Base-by-base conservation (phyloP, 2,888 invertebrate genomes). In the Protodeltote pygarga region DNA sequence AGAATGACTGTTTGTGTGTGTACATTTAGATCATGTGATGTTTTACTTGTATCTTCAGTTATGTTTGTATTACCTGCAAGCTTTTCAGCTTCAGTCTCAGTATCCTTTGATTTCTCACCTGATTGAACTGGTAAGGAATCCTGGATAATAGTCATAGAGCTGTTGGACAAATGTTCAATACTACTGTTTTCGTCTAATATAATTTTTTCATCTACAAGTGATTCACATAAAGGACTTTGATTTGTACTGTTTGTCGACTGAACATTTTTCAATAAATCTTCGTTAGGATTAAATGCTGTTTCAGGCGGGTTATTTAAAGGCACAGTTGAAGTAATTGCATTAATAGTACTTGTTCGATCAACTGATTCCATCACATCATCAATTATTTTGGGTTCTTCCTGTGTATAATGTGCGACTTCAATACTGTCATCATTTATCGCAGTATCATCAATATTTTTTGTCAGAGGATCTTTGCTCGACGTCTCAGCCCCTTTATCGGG, bases 401-500 rank as follows among this genome's bases (percentile, higher is more conserved):
- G 11, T n/a, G 5, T 29, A 27, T n/a, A n/a, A n/a, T 17, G 4
- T 3, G 3, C 25, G 3, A 3, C 3, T 23, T 37, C 32, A 10
- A 25, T 19, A 11, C 23, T 34, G 5, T 32, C 11, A 17, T 16
- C 6, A 13, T 16, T 23, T n/a, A n/a, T 6, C 21, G n/a, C 6
- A 0, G 19, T 14, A 2, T 34, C 15, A 10, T 42, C 23, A 20
- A 20, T 20, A 21, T 28, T 23, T n/a, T 34, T 27, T 9, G 9
- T 5, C 16, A 15, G 24, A 14, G 19, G 1, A 41, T 40, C 25
- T 6, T 50, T 37, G 29, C 24, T 42, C 21, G 20, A 21, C 21
- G 14, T 34, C 38, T 15, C 9, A 20, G 11, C 34, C 11, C 50
- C 34, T 6, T 32, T 27, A 29, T 19, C 29, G 13, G 58, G 32